Base-by-base conservation (phyloP, 2,888 invertebrate genomes). In the Netelia fuscicornis region DNA sequence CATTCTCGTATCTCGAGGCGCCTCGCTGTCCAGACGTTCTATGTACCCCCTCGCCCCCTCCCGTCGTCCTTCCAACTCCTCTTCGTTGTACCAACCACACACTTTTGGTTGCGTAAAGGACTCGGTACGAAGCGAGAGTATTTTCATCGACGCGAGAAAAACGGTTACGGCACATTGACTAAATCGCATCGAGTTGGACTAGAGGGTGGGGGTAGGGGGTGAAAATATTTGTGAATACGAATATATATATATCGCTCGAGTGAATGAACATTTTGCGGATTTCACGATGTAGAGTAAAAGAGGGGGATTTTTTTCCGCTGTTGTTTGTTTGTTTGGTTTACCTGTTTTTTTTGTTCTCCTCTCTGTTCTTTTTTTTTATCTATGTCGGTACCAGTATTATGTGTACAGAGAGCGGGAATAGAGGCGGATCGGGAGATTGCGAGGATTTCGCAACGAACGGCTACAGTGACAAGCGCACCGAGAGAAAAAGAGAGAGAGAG, bases 1-100 rank as follows among this genome's bases (percentile, higher is more conserved):
- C 89, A 92, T 91, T 91, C 91, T 91, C 91, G 92, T 89, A 90
- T 91, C 89, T 90, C 89, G 90, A 88, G 92, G 93, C 92, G 92
- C 92, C 93, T 90, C 88, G 87, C 87, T 90, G 93, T 90, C 92
- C 92, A 86, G 90, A 88, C 91, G 89, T 89, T 88, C 86, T 86
- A 87, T 86, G 79, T 81, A 72, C 65, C 74, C 71, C 75, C 75
- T 64, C 80, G 52, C 60, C 62, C 71, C 88, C 64, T 76, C 25
- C 23, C n/a, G 6, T 52, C 25, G 1, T 20, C 25, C 71, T 30
- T 13, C 10, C 64, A 17, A 30, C 68, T 11, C 25, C 17, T 20
- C 13, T 23, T 25, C 10, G 30, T 5, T 17, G 30, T 37, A 64
- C 48, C 23, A 30, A 58, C 30, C 42, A 11, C 42, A 54, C 30